Evolutionary conservation across 92 coral and sea anemone species (phyloP).

Genomic region (Isaurus tuberculatus): DNA sequence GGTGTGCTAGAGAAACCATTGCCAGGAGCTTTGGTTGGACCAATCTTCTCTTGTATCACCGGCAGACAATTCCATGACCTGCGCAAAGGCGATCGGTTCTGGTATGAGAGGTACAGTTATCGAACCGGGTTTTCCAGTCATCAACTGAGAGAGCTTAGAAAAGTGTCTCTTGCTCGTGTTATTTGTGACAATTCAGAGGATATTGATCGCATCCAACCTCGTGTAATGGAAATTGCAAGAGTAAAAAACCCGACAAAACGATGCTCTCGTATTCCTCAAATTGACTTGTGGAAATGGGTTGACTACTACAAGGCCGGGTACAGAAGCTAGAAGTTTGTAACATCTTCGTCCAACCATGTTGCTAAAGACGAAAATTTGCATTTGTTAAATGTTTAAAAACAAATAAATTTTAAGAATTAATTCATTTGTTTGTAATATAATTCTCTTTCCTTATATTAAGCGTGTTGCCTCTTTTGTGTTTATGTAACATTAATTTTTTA

Average conservation of each 20-base stretch:
- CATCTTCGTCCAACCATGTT: no score
- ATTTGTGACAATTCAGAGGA: slow-evolving; percentile 1
- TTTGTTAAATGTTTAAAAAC: no score
- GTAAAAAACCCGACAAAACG: not conserved
- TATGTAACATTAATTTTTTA: no score
- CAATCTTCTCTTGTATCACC: slow-evolving; percentile 18
- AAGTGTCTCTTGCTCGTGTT: slow-evolving; percentile 16
- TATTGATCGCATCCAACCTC: not conserved
- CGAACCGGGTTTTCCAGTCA: not conserved
- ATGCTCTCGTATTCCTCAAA: not conserved
- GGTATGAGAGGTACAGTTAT: slow-evolving; percentile 13
- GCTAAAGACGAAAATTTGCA: no score
- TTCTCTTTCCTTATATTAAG: no score
- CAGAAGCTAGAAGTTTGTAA: no score
- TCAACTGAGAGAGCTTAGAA: slow-evolving; percentile 9
- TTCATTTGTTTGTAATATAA: no score
- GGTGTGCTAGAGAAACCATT: not conserved
- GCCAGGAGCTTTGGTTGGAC: not conserved
- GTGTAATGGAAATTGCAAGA: not conserved
- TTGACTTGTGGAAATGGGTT: not conserved
- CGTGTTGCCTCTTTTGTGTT: no score
- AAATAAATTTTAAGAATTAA: no score
- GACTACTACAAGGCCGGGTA: no score
- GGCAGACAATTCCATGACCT: slow-evolving; percentile 18
- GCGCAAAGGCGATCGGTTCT: slow-evolving; percentile 19